A percentile compares a stretch with the other conserved stretches of the same genome.
Evolutionary conservation across 2,113 vertebrate genomes (phyloP).

Genomic region (Corythaixoides concolor): DNA sequence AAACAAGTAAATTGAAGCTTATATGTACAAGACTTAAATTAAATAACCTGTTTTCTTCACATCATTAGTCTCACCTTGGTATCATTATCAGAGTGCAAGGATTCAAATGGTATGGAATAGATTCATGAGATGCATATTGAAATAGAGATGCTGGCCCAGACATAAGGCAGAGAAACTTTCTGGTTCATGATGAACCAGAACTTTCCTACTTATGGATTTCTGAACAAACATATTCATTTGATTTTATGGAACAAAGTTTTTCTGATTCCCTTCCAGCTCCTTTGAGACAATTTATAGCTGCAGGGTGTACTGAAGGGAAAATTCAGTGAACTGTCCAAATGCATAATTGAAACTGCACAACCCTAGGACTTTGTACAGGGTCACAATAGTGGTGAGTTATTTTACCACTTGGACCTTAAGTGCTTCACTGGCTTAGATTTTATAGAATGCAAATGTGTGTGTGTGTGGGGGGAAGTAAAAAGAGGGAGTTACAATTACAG

Average conservation of each 20-base stretch:
- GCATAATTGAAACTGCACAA: conserved; percentile 13
- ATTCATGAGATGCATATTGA: background rate
- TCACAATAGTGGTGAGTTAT: background rate
- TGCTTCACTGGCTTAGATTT: conserved; percentile 18
- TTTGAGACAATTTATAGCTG: conserved; percentile 30
- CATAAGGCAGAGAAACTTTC: background rate
- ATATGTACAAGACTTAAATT: background rate
- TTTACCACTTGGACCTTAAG: conserved; percentile 1
- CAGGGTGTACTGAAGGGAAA: background rate
- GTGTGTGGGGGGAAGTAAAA: too few relatives aligned
- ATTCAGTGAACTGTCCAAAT: conserved; percentile 28
- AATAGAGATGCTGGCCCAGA: background rate
- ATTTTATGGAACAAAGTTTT: background rate
- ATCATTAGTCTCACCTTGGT: background rate
- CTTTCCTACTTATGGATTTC: background rate
- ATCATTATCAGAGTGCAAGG: background rate
- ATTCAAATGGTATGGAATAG: background rate
- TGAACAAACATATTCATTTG: background rate
- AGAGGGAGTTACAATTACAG: background rate
- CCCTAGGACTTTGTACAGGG: background rate
- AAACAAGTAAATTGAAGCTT: background rate
- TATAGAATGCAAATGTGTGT: background rate
- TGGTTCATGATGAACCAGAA: background rate
- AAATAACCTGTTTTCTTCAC: background rate
- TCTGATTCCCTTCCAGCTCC: conserved; percentile 24